Conservation (phyloP, 2,888 invertebrate species). For the Maniola hyperantus region DNA sequence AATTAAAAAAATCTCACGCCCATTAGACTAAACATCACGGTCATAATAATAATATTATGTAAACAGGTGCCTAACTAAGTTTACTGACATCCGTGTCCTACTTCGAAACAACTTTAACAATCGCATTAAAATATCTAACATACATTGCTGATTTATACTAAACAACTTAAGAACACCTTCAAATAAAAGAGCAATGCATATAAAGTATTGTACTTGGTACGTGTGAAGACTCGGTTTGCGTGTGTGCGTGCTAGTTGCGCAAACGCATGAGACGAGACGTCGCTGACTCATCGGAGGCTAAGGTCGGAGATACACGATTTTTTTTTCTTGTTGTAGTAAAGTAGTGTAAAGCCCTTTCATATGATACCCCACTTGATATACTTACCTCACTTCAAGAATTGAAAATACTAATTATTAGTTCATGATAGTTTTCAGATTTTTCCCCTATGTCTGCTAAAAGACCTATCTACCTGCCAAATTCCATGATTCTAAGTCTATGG, state of each 20-base stretch:
- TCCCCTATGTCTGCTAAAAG: too few species aligned
- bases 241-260: slow-evolving; percentile 61
- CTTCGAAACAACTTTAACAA: slow-evolving; percentile 43
- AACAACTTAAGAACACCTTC: not conserved
- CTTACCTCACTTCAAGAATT: too few species aligned
- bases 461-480: too few species aligned
- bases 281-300: slow-evolving; percentile 66
- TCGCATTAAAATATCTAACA: not conserved
- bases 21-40: slow-evolving; percentile 58
- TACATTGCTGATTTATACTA: slow-evolving; percentile 44
- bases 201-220: not conserved
- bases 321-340: not conserved
- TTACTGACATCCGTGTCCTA: slow-evolving; percentile 71
- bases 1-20: slow-evolving; percentile 61
- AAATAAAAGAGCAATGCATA: slow-evolving; percentile 43
- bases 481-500: too few species aligned
- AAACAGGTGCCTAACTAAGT: slow-evolving; percentile 75
- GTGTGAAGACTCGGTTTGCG: slow-evolving; percentile 17
- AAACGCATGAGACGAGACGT: slow-evolving; percentile 61
- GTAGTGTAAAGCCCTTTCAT: too few species aligned
- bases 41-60: slow-evolving; percentile 61
- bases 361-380: too few species aligned
- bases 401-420: too few species aligned
- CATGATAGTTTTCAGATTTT: too few species aligned
- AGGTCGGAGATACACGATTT: slow-evolving; percentile 52